phyloP scores from a whole-genome alignment of 2,113 vertebrate species.

The Malurus melanocephalus region DNA sequence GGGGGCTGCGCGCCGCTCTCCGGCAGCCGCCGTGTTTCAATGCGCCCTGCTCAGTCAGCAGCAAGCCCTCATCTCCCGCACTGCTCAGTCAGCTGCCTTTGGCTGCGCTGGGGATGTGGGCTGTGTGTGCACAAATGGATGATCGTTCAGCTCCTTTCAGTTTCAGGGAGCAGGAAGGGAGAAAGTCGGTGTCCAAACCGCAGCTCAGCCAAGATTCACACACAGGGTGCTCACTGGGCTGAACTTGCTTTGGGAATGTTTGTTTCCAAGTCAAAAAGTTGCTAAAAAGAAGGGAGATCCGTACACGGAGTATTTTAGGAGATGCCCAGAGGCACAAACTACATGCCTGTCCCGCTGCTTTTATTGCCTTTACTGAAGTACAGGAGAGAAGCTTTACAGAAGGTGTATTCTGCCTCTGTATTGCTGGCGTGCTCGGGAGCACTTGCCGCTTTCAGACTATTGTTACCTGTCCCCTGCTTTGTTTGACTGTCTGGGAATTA shows the following conservation, averaged over 20 bases:
- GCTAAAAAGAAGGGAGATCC: background rate
- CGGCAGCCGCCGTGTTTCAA: background rate
- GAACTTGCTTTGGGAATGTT: background rate
- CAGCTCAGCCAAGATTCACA: background rate
- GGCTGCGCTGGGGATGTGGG: background rate
- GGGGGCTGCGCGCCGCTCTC: background rate
- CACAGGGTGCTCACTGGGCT: background rate
- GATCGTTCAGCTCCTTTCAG: conserved; percentile 11
- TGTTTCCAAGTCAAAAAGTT: conserved; percentile 3
- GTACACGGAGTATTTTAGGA: background rate
- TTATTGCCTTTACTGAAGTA: background rate
- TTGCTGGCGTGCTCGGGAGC: background rate
- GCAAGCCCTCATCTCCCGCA: background rate
- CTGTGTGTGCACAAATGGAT: conserved; percentile 56
- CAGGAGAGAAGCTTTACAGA: background rate
- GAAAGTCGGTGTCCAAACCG: background rate
- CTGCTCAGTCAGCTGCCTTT: conserved; percentile 21
- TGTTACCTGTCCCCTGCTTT: background rate
- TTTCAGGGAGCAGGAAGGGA: background rate
- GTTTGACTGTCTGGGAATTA: background rate
- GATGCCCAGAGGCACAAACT: background rate
- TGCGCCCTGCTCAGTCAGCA: conserved; percentile 55
- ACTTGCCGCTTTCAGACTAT: background rate
- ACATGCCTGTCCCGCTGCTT: background rate
- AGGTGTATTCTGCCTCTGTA: background rate